These are phyloP conservation scores for Empis stercorea DNA, from an alignment of 2,888 invertebrate species.

Conservation along the genomic window DNA sequence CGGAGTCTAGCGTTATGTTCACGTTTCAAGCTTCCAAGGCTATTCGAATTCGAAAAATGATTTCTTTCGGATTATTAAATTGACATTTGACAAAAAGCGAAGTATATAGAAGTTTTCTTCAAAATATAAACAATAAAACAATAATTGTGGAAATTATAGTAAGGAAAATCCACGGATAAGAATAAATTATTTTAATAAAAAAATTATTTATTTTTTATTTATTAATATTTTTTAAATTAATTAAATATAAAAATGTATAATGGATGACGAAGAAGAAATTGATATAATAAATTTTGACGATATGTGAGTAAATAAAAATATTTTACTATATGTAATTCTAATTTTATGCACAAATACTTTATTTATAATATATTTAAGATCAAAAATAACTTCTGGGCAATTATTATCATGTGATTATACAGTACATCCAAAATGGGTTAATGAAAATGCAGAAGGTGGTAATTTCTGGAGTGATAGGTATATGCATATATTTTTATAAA, in stretches of 20 bases:
- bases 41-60: no score
- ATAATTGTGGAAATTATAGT: no score
- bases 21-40: no score
- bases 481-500: not conserved
- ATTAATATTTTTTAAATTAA: no score
- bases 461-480: conserved; percentile 13
- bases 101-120: no score
- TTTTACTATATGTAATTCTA: not conserved
- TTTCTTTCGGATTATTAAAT: no score
- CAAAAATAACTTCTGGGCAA: conserved; percentile 34
- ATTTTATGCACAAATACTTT: not conserved
- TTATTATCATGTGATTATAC: conserved; percentile 44
- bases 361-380: conserved; percentile 7
- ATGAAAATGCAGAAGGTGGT: conserved; percentile 41
- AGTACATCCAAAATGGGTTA: conserved; percentile 49
- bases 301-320: not conserved
- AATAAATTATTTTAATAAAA: no score
- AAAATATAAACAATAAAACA: no score
- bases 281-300: not conserved
- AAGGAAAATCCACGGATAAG: no score
- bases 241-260: not conserved
- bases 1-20: no score
- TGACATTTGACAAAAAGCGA: no score
- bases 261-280: conserved; percentile 1
- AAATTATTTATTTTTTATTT: no score